phyloP scores from a whole-genome alignment of 2,113 vertebrate genomes.

The Lagopus leucura region DNA sequence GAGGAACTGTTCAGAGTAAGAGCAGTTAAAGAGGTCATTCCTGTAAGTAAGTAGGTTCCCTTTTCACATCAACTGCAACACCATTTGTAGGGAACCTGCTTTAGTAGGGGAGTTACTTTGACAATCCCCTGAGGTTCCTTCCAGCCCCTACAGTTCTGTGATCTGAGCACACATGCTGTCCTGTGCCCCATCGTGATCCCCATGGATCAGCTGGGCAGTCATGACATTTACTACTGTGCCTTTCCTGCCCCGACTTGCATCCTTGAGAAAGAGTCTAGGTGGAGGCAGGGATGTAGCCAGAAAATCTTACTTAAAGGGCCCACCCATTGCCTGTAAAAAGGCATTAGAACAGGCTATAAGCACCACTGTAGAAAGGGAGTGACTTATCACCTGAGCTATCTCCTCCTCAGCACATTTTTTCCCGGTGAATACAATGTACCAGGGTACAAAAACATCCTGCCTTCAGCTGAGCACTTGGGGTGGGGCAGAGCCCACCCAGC shows the following conservation, averaged over 20 bases:
- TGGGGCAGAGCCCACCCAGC: not conserved
- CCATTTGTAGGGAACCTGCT: no score
- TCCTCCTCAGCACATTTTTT: slow-evolving; percentile 43
- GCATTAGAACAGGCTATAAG: slow-evolving; percentile 3
- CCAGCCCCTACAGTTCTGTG: no score
- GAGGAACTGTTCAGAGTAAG: slow-evolving; percentile 70
- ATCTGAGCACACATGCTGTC: not conserved
- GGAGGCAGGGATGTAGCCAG: slow-evolving; percentile 10
- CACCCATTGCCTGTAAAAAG: slow-evolving; percentile 34
- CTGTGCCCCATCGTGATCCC: not conserved
- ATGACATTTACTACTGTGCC: not conserved
- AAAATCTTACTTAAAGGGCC: not conserved
- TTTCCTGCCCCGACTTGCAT: slow-evolving; percentile 30
- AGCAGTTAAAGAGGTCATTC: not conserved
- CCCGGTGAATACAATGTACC: not conserved
- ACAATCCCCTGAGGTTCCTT: no score
- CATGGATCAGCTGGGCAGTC: not conserved
- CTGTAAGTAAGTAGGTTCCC: not conserved
- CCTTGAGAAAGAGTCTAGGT: slow-evolving; percentile 15
- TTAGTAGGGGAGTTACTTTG: no score
- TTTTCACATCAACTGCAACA: not conserved
- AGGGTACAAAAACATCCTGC: not conserved
- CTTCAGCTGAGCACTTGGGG: not conserved
- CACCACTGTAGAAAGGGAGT: slow-evolving; percentile 25
- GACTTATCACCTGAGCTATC: not conserved